Evolutionary conservation across 2,797 vertebrate genomes (phyloP), one percentile per base, ranked within the genome.

Genomic region (Diplodus sargus): DNA sequence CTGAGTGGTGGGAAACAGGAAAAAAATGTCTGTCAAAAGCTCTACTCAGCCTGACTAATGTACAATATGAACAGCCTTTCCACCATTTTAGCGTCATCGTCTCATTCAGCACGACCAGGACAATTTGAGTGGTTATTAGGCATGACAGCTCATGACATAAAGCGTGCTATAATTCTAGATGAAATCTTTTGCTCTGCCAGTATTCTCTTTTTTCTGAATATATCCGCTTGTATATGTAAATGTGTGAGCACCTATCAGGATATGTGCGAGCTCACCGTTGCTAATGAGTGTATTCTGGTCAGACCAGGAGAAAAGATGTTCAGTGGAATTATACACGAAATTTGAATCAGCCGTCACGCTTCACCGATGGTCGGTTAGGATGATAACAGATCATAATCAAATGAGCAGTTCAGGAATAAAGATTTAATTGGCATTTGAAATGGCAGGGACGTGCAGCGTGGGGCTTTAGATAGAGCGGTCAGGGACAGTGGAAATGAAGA

Each of bases 71-170:
- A 34, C 49, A n/a, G 67, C 51, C 28, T 59, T 28, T 57, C n/a
- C n/a, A 42, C 42, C 68, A 28, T 61, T 68, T 79, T 48, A 52
- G 10, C 52, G 67, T 64, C 62, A 22, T 25, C 4, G 2, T 54
- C 73, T 74, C 59, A 28, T 49, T 79, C 1, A 3, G 51, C 20
- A 9, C 13, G 3, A 71, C 25, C 23, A 3, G 47, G 66, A 74
- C 34, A n/a, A 54, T 70, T 53, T 82, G 70, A 87, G 59, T 59
- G 42, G 77, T 70, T 68, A 77, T 85, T 79, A 83, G 60, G 52
- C 30, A 11, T 65, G 59, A 75, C 63, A 70, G 79, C 61, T 82
- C 12, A 51, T 8, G 15, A 73, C 34, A 47, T 30, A 52, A 72
- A 52, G 58, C 39, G 10, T 6, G 48, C 14, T 49, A 14, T 59